A percentile compares a stretch with the other conserved stretches of the same genome.
Evolutionary conservation across 2,113 vertebrate genomes (phyloP).

Genomic region (Coryphaenoides rupestris): DNA sequence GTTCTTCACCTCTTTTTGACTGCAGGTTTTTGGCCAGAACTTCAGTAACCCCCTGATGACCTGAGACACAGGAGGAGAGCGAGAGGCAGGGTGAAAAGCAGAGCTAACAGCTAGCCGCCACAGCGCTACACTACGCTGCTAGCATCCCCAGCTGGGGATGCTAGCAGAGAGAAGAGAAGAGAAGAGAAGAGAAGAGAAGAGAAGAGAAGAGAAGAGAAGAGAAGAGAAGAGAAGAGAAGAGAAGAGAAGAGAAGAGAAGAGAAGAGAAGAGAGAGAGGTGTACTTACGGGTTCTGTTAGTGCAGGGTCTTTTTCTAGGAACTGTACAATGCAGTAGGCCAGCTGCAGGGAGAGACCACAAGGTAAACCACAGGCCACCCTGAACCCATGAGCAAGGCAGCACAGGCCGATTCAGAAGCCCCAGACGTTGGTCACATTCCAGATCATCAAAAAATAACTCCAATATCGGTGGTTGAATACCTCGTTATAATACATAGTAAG

Average conservation of each 20-base stretch:
- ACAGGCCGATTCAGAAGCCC: too few relatives aligned
- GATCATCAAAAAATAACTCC: too few relatives aligned
- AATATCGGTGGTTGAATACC: too few relatives aligned
- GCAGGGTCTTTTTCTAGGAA: slow-evolving; percentile 99
- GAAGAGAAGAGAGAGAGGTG: neutral
- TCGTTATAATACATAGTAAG: too few relatives aligned
- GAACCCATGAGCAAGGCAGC: too few relatives aligned
- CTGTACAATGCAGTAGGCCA: slow-evolving; percentile 99
- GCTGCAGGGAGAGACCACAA: slow-evolving; percentile 66
- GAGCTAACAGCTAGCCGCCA: too few relatives aligned
- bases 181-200: neutral
- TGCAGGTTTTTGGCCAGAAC: slow-evolving; percentile 99
- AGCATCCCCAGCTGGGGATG: neutral
- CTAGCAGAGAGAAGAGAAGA: too few relatives aligned
- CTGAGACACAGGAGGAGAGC: slow-evolving; percentile 61
- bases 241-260: neutral
- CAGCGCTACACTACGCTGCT: too few relatives aligned
- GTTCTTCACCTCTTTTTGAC: slow-evolving; percentile 82
- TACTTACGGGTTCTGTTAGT: slow-evolving; percentile 96
- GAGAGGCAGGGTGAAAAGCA: too few relatives aligned
- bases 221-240: neutral
- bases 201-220: neutral
- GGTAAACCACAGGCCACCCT: too few relatives aligned
- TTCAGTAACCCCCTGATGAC: slow-evolving; percentile 98
- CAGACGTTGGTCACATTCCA: too few relatives aligned